These are phyloP conservation scores for Argentina silus DNA, from an alignment of 2,797 vertebrate species.

Conservation along the genomic window DNA sequence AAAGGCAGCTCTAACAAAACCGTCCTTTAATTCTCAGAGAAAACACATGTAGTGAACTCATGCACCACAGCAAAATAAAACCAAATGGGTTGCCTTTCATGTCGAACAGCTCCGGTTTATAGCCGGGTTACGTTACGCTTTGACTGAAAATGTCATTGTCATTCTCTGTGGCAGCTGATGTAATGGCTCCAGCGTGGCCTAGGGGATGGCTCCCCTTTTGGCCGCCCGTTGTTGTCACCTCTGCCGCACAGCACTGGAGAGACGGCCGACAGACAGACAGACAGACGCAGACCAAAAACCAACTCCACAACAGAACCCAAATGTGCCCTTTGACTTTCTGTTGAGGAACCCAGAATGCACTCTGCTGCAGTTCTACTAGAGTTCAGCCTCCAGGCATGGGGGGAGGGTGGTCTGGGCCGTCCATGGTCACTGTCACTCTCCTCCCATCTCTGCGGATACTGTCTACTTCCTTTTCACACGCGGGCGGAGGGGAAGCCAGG, in stretches of 20 bases:
- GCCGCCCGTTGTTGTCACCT: slow-evolving; percentile 54
- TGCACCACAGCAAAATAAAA: slow-evolving; percentile 66
- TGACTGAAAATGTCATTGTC: slow-evolving; percentile 75
- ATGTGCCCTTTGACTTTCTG: slow-evolving; percentile 45
- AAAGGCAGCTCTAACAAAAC: slow-evolving; percentile 48
- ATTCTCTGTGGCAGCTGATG: slow-evolving; percentile 67
- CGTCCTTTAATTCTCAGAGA: slow-evolving; percentile 46
- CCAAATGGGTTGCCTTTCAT: slow-evolving; percentile 67
- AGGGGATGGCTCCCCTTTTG: slow-evolving; percentile 46
- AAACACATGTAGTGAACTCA: slow-evolving; percentile 64
- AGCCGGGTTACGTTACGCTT: slow-evolving; percentile 58
- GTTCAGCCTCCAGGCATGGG: slow-evolving; percentile 24
- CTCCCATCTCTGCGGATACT: slow-evolving; percentile 52
- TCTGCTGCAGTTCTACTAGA: slow-evolving; percentile 43
- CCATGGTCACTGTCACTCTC: slow-evolving; percentile 60
- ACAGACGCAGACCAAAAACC: slow-evolving; percentile 13
- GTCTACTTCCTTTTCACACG: slow-evolving; percentile 61
- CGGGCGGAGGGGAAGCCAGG: slow-evolving; percentile 50
- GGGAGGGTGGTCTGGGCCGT: slow-evolving; percentile 50
- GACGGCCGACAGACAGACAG: slow-evolving; percentile 17
- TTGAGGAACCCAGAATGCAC: slow-evolving; percentile 46
- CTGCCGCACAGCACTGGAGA: slow-evolving; percentile 22
- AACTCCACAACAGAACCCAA: slow-evolving; percentile 19
- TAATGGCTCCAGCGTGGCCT: slow-evolving; percentile 59
- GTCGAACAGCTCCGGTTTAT: slow-evolving; percentile 66